A percentile compares a stretch with the other conserved stretches of the same genome.
These are phyloP conservation scores for Borostomias antarcticus DNA, from an alignment of 2,797 vertebrate genomes.

Conservation along the genomic window DNA sequence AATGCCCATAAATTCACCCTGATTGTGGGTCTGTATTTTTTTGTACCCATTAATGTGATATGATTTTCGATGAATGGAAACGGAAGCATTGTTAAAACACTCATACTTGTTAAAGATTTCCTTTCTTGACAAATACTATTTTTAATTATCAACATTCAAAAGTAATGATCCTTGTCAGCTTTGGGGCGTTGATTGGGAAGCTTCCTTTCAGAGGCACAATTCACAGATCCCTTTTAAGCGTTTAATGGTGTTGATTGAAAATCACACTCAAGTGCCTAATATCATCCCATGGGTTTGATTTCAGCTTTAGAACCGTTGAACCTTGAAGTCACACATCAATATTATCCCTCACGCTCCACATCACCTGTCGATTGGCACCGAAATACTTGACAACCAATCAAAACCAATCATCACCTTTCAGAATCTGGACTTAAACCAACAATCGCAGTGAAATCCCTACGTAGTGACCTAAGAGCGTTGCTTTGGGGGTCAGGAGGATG, in stretches of 20 bases:
- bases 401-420: conserved; percentile 31
- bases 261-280: neutral
- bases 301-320: conserved; percentile 16
- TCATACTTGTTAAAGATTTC: neutral
- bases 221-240: neutral
- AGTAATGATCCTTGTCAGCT: neutral
- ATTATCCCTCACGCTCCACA: conserved; percentile 17
- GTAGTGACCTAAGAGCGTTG: neutral
- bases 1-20: too few species aligned
- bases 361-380: conserved; percentile 24
- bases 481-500: neutral
- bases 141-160: neutral
- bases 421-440: conserved; percentile 24
- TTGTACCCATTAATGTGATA: neutral
- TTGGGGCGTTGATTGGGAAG: neutral
- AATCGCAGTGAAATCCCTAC: conserved; percentile 7
- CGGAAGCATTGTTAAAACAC: neutral
- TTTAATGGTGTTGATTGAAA: neutral
- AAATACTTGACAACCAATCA: conserved; percentile 30
- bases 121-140: neutral
- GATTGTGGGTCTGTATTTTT: too few species aligned
- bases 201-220: neutral
- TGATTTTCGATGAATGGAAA: neutral
- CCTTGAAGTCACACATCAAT: conserved; percentile 20
- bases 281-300: conserved; percentile 12